These are phyloP conservation scores for Trachelus tabidus DNA, from an alignment of 2,888 invertebrate genomes.

Conservation along the genomic window DNA sequence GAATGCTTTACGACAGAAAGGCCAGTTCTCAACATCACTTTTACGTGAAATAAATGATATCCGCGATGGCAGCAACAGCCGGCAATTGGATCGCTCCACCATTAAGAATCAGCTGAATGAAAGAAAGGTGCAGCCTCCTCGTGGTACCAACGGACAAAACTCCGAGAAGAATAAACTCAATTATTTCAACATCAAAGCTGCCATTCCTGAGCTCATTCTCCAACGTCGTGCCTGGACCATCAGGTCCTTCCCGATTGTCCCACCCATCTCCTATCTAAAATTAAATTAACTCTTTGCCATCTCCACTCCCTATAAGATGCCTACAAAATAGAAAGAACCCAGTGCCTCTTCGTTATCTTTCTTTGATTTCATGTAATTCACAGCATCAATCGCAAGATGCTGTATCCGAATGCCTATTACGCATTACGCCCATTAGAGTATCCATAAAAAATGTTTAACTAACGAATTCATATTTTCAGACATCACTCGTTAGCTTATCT, in stretches of 20 bases:
- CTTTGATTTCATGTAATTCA: conserved; percentile 23
- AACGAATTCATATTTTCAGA: not conserved
- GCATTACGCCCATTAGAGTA: not conserved
- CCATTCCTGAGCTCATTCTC: conserved; percentile 36
- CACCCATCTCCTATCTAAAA: conserved; percentile 20
- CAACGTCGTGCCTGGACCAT: conserved; percentile 27
- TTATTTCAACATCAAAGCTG: conserved; percentile 53
- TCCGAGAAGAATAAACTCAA: conserved; percentile 45
- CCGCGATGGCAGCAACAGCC: not conserved
- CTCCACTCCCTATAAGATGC: conserved; percentile 38
- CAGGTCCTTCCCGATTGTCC: conserved; percentile 18
- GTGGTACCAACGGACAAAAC: not conserved
- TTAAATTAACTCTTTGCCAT: conserved; percentile 35
- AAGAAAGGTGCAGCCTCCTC: not conserved
- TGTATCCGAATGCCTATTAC: not conserved
- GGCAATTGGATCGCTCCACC: not conserved
- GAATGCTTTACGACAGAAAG: not conserved
- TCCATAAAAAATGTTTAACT: not conserved
- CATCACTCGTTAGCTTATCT: not conserved
- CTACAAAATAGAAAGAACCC: conserved; percentile 11
- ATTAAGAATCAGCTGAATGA: not conserved
- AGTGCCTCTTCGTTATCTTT: conserved; percentile 31
- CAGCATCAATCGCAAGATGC: not conserved
- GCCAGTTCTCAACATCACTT: not conserved
- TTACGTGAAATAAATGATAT: not conserved